phyloP scores from a whole-genome alignment of 2,113 vertebrate species.

The Puntigrus tetrazona region DNA sequence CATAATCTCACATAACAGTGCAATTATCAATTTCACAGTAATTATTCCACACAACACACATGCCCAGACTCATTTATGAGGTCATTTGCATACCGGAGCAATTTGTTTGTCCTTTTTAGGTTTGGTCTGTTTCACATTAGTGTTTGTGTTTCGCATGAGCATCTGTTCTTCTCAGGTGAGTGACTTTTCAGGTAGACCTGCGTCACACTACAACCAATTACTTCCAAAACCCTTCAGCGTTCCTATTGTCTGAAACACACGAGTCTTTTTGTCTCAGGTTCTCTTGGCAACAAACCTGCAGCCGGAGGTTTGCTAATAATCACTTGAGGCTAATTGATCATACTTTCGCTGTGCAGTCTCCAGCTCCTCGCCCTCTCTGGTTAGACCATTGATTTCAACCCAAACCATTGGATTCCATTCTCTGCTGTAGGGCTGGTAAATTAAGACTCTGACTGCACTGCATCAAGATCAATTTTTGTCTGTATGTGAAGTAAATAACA shows the following conservation, averaged over 20 bases:
- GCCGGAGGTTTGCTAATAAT: conserved; percentile 72
- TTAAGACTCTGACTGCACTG: conserved; percentile 99
- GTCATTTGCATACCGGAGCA: conserved; percentile 52
- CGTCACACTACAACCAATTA: background rate
- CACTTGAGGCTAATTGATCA: conserved; percentile 85
- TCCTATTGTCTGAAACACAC: conserved; percentile 1
- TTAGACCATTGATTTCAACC: conserved; percentile 90
- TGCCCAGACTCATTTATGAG: conserved; percentile 50
- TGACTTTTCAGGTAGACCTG: background rate
- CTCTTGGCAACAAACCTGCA: conserved; percentile 47
- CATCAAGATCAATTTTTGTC: conserved; percentile 94
- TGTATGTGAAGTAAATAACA: conserved; percentile 71
- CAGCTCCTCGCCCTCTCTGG: conserved; percentile 83
- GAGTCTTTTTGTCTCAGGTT: background rate
- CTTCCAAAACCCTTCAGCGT: background rate
- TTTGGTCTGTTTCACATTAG: conserved; percentile 49
- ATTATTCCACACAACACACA: conserved; percentile 55
- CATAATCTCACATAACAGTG: conserved; percentile 56
- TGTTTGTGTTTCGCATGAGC: conserved; percentile 47
- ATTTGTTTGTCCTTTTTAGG: conserved; percentile 58
- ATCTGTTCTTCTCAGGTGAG: conserved; percentile 30
- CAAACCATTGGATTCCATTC: conserved; percentile 92
- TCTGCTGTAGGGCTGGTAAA: conserved; percentile 97
- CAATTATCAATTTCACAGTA: conserved; percentile 59
- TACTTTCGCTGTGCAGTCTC: conserved; percentile 81